Conservation (phyloP, 2,113 vertebrate species). For the Andinoacara biseriatus region DNA sequence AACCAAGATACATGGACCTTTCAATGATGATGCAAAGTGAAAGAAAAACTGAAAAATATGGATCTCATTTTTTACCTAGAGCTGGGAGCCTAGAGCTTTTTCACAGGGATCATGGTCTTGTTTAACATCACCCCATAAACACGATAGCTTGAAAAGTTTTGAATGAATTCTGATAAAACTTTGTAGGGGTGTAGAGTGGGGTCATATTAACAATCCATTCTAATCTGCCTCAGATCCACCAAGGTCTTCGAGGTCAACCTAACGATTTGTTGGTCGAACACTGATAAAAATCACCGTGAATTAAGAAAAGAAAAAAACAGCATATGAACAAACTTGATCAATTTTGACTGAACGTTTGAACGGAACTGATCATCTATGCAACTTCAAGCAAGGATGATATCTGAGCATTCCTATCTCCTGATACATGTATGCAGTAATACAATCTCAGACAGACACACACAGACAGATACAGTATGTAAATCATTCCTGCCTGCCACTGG, state of each 20-base stretch:
- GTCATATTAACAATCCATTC: too few species aligned
- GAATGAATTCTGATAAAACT: too few species aligned
- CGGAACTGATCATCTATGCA: background rate
- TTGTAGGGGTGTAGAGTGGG: too few species aligned
- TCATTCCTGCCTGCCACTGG: constrained; percentile 44
- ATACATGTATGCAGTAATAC: background rate
- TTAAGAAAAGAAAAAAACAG: background rate
- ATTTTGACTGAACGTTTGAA: constrained; percentile 14
- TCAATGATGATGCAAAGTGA: constrained; percentile 31
- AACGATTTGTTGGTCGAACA: too few species aligned
- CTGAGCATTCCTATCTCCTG: background rate
- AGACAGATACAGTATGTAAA: constrained; percentile 22
- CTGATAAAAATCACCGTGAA: too few species aligned
- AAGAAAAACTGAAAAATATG: constrained; percentile 6
- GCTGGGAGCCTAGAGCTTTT: background rate
- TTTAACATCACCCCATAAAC: background rate
- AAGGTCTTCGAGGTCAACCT: too few species aligned
- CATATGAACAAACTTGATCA: background rate
- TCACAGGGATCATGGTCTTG: background rate
- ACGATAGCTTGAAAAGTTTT: too few species aligned
- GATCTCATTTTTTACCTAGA: background rate
- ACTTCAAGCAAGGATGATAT: background rate
- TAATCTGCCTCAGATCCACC: too few species aligned
- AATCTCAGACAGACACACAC: constrained; percentile 14
- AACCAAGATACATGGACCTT: background rate